Evolutionary conservation across 2,797 vertebrate species (phyloP).

Genomic region (Melanotaenia parkinsoni): DNA sequence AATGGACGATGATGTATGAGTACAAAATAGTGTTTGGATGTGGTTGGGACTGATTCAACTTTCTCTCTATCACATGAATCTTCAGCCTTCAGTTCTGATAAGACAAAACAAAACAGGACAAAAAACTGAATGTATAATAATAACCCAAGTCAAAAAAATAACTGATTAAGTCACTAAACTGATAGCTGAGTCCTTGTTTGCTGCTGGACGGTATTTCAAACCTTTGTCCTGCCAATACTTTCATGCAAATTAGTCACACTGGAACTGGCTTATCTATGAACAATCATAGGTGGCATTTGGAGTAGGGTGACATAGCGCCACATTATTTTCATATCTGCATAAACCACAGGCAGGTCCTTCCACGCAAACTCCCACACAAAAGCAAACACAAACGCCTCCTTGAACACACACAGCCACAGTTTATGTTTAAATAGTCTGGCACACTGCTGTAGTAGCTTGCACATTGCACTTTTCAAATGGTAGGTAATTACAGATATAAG

Average conservation of each 20-base stretch:
- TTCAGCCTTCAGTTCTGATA: constrained; percentile 23
- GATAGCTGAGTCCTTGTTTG: constrained; percentile 44
- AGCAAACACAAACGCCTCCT: constrained; percentile 61
- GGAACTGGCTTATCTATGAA: constrained; percentile 65
- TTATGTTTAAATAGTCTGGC: constrained; percentile 64
- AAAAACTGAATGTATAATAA: constrained; percentile 5
- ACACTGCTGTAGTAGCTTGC: constrained; percentile 31
- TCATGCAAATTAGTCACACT: constrained; percentile 70
- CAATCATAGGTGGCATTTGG: constrained; percentile 71
- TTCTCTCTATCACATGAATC: constrained; percentile 31
- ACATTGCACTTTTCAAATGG: constrained; percentile 56
- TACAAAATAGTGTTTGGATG: constrained; percentile 64
- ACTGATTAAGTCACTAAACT: constrained; percentile 43
- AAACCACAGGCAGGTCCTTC: constrained; percentile 55
- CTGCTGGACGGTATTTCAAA: constrained; percentile 47
- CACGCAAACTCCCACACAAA: constrained; percentile 47
- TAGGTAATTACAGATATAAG: constrained; percentile 48
- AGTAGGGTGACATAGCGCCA: constrained; percentile 60
- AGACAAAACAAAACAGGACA: constrained; percentile 26
- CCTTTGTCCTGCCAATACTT: constrained; percentile 58
- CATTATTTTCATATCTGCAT: constrained; percentile 69
- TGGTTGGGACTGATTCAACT: constrained; percentile 47
- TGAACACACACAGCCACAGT: constrained; percentile 58
- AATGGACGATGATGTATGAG: constrained; percentile 62
- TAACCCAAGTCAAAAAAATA: constrained; percentile 3